Base-by-base conservation (phyloP, 1,140 invertebrate genomes). In the Lordiphosa mommai region DNA sequence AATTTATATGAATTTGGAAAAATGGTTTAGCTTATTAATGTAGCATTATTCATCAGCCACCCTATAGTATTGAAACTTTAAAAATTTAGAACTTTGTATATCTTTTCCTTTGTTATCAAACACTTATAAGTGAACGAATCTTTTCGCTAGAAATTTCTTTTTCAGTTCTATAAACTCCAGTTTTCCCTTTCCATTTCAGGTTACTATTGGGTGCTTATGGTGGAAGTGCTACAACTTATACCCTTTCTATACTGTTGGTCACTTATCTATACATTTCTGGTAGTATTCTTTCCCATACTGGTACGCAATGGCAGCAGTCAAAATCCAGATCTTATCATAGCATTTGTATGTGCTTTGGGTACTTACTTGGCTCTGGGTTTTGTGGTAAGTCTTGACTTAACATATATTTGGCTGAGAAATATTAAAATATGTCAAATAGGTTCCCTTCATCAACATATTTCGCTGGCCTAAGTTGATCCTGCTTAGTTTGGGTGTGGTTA, bases 221-320 rank as follows among this genome's bases (percentile, higher is more conserved):
- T 61, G 9, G 33, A 92, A 58, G 70, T 86, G 4, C 33, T 68
- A 1, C 87, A 88, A 47, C 32, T 88, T 1, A 53, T 88, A 20
- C 87, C 87, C 12, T 88, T 90, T 48, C 82, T 92, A 16, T 91
- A 91, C 44, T 88, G 94, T 43, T 92, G 93, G n/a, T 93, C 72
- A 8, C 41, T 94, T 8, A 90, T 92, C 8, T 91, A 94, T 70
- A 90, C 90, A 32, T 92, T 93, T 48, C 94, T 95, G 56, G 90
- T 93, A 13, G 84, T 92, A 14, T 92, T 94, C 68, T 91, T 94
- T 30, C 93, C 94, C 7, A 91, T 94, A 33, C 92, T 92, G 89
- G 94, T 93, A 2, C 74, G 94, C 10, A 89, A 91, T 16, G 93
- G 93, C 7, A 90, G 90, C 6, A 73, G 90, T 5, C 76, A 90